Evolutionary conservation across 2,113 vertebrate genomes (phyloP).

Genomic region (Istiophorus platypterus): DNA sequence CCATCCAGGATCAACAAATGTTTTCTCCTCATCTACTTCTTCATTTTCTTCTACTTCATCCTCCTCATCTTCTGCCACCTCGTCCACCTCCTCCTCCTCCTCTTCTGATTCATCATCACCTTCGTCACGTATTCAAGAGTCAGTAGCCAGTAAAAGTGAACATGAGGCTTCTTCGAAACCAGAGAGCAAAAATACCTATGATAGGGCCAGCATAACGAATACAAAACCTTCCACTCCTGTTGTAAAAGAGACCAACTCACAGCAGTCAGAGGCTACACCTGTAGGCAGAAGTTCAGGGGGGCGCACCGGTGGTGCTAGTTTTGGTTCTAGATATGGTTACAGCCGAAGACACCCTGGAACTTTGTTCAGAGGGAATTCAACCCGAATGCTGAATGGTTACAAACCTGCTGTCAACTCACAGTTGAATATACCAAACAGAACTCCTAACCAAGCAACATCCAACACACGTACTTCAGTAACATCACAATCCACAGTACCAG

Average conservation of each 20-base stretch:
- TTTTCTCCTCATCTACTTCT: constrained; percentile 42
- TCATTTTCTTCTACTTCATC: constrained; percentile 56
- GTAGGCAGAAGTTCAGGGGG: constrained; percentile 53
- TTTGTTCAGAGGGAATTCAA: constrained; percentile 71
- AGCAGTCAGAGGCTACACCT: constrained; percentile 43
- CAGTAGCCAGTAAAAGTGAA: constrained; percentile 69
- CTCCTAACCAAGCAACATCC: constrained; percentile 51
- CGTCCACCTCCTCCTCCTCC: background rate
- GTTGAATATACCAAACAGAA: constrained; percentile 67
- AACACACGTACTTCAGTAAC: constrained; percentile 43
- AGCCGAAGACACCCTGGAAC: constrained; percentile 71
- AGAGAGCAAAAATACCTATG: constrained; percentile 61
- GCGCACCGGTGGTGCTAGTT: constrained; percentile 54
- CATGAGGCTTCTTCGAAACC: constrained; percentile 46
- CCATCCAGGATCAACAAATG: constrained; percentile 67
- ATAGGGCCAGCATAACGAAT: constrained; percentile 46
- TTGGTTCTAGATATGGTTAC: constrained; percentile 64
- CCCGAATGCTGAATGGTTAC: constrained; percentile 66
- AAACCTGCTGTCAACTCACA: constrained; percentile 74
- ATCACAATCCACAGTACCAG: constrained; percentile 53
- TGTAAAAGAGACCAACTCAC: constrained; percentile 52
- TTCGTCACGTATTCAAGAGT: constrained; percentile 61
- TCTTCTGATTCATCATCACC: constrained; percentile 41
- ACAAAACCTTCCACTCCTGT: constrained; percentile 61
- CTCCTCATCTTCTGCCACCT: constrained; percentile 44